These are phyloP conservation scores for Gobio gobio DNA, from an alignment of 2,113 vertebrate genomes.

Conservation along the genomic window DNA sequence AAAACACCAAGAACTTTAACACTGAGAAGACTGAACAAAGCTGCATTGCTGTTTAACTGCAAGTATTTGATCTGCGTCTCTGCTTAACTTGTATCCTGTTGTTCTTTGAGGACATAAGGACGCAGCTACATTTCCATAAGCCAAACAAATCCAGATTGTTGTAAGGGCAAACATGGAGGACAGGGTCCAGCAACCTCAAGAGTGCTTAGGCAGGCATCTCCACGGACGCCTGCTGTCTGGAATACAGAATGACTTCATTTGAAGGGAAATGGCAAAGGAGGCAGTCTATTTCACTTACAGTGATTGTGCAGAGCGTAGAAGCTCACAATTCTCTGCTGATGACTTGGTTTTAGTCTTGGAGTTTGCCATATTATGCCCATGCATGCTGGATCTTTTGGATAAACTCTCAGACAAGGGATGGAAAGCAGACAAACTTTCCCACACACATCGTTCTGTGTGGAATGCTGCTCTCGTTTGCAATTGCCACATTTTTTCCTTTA, in stretches of 20 bases:
- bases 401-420: constrained; percentile 4
- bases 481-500: constrained; percentile 30
- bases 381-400: not conserved
- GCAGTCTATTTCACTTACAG: not conserved
- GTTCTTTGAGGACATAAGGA: constrained; percentile 36
- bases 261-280: constrained; percentile 22
- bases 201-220: constrained; percentile 66
- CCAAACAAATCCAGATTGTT: constrained; percentile 52
- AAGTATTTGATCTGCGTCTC: constrained; percentile 13
- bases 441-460: constrained; percentile 17
- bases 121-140: constrained; percentile 59
- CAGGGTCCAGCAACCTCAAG: constrained; percentile 66
- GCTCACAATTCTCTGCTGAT: not conserved
- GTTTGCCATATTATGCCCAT: not conserved
- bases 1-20: constrained; percentile 15
- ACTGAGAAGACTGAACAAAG: constrained; percentile 30
- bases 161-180: constrained; percentile 45
- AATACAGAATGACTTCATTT: constrained; percentile 71
- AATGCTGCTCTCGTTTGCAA: constrained; percentile 17
- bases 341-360: not conserved
- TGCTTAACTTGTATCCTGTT: constrained; percentile 21
- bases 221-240: constrained; percentile 54
- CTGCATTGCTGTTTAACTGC: not conserved
- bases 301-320: not conserved
- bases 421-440: constrained; percentile 15